phyloP scores from a whole-genome alignment of 2,113 vertebrate species.

The Malurus elegans region DNA sequence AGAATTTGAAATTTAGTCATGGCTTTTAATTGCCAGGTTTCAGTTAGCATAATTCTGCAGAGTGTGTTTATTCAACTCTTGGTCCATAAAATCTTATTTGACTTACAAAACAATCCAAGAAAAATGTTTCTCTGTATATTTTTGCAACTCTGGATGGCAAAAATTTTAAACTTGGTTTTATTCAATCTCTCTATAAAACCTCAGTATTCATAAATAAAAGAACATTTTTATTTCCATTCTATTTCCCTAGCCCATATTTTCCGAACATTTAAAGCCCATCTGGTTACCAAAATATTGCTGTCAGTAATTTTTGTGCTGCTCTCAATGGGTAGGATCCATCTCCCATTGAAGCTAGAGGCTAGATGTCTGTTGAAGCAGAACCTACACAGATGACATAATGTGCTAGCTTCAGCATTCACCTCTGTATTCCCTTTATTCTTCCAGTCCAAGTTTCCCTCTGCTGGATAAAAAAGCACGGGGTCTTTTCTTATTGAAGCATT shows the following conservation, averaged over 20 bases:
- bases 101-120: constrained; percentile 63
- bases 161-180: constrained; percentile 18
- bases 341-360: not conserved
- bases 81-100: constrained; percentile 46
- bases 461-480: not conserved
- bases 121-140: constrained; percentile 59
- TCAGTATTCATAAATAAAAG: constrained; percentile 33
- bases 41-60: constrained; percentile 12
- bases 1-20: constrained; percentile 22
- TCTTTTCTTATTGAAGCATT: not conserved
- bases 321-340: not conserved
- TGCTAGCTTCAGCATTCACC: not conserved
- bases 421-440: not conserved
- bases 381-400: not conserved
- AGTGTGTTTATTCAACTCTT: constrained; percentile 49
- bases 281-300: not conserved
- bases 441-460: not conserved
- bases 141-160: constrained; percentile 47
- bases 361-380: constrained; percentile 11
- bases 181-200: constrained; percentile 33
- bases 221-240: constrained; percentile 50
- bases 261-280: constrained; percentile 12
- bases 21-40: constrained; percentile 45
- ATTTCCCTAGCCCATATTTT: constrained; percentile 8
- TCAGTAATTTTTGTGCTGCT: not conserved